These are phyloP conservation scores for Falco columbarius DNA, from an alignment of 2,797 vertebrate genomes.

Conservation along the genomic window DNA sequence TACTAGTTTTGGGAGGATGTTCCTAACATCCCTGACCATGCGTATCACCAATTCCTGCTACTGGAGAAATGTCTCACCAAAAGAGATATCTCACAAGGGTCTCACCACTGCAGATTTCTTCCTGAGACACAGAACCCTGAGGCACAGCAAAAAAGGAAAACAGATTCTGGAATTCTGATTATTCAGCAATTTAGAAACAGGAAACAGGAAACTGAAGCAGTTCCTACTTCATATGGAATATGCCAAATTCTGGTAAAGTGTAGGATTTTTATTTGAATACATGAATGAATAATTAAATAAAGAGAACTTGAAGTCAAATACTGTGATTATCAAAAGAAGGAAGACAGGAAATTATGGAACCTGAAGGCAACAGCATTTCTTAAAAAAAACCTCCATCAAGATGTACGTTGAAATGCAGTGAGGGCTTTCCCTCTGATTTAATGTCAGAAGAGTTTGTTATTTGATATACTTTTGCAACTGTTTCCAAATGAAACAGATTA, in stretches of 20 bases:
- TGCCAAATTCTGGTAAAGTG: not conserved
- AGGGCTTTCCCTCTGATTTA: not conserved
- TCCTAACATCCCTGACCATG: not conserved
- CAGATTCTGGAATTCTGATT: not conserved
- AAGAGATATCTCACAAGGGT: not conserved
- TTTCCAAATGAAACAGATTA: not conserved
- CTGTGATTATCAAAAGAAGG: not conserved
- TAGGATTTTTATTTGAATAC: not conserved
- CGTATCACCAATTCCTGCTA: not conserved
- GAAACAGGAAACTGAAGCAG: not conserved
- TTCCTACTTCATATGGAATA: not conserved
- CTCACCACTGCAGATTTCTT: not conserved
- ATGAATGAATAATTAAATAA: no score
- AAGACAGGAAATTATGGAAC: not conserved
- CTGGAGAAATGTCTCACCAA: not conserved
- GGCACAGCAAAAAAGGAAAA: not conserved
- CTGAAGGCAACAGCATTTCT: not conserved
- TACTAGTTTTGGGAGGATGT: not conserved
- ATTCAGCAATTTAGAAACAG: not conserved
- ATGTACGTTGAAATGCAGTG: not conserved
- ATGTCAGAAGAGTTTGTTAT: not conserved
- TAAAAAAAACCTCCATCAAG: not conserved
- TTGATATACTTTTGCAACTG: not conserved
- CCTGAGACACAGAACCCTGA: not conserved
- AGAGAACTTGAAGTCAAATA: not conserved